Evolutionary conservation across 2,888 invertebrate species (phyloP).

Genomic region (Gastracanthus pulcherrimus): DNA sequence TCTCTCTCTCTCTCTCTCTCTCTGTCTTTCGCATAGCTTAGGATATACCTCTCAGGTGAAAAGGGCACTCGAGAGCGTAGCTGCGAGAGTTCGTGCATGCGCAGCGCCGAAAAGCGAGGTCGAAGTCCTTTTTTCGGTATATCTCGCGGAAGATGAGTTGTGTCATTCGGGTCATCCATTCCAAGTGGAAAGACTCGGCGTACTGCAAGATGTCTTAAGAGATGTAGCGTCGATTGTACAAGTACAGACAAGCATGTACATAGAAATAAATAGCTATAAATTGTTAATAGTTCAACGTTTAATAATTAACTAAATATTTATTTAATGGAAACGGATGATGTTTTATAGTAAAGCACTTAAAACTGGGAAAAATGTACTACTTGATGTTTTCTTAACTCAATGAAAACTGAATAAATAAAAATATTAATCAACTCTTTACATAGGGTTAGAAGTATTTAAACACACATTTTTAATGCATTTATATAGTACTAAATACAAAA

Average conservation of each 20-base stretch:
- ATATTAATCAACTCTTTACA: too few relatives aligned
- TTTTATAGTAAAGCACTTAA: too few relatives aligned
- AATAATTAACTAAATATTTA: too few relatives aligned
- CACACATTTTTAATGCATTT: too few relatives aligned
- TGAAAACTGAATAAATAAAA: too few relatives aligned
- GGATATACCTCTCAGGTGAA: constrained; percentile 15
- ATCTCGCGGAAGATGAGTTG: not conserved
- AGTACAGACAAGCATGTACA: not conserved
- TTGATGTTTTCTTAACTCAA: too few relatives aligned
- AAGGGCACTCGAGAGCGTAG: constrained; percentile 5
- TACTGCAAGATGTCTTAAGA: not conserved
- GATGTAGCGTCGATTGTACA: not conserved
- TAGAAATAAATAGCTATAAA: not conserved
- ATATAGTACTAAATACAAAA: too few relatives aligned
- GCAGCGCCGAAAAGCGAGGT: not conserved
- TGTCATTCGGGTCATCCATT: not conserved
- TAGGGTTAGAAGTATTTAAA: too few relatives aligned
- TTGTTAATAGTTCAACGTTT: not conserved
- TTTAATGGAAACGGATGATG: too few relatives aligned
- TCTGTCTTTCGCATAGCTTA: not conserved
- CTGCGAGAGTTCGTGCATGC: not conserved
- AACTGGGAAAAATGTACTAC: too few relatives aligned
- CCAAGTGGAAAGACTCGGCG: not conserved
- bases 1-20: not conserved
- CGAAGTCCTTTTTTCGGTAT: not conserved